Evolutionary conservation across 2,888 invertebrate species (phyloP).

Genomic region (Trachelus stipa): DNA sequence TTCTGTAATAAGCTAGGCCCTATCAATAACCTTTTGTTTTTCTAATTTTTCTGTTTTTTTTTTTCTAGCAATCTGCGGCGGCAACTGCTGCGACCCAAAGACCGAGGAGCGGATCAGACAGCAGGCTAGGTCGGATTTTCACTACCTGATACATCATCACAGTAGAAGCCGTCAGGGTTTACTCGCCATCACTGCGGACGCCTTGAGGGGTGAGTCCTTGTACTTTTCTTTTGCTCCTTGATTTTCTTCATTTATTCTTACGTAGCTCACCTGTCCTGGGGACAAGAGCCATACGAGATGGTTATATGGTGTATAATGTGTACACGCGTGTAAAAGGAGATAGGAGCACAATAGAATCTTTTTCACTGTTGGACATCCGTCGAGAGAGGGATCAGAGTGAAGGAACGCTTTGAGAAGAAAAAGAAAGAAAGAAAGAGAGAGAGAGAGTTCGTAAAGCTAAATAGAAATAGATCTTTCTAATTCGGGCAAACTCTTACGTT

Average conservation of each 20-base stretch:
- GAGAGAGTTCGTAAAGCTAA: constrained; percentile 23
- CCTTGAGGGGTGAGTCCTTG: constrained; percentile 77
- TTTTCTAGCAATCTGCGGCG: constrained; percentile 72
- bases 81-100: constrained; percentile 77
- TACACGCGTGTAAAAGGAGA: too few relatives aligned
- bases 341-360: too few relatives aligned
- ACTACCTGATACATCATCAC: constrained; percentile 76
- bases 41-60: constrained; percentile 33
- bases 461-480: constrained; percentile 35
- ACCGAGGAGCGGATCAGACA: constrained; percentile 73
- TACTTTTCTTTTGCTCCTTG: too few relatives aligned
- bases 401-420: not conserved
- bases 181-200: constrained; percentile 78
- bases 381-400: constrained; percentile 3
- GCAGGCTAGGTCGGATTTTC: constrained; percentile 75
- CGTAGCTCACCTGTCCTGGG: not conserved
- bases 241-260: constrained; percentile 15
- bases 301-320: too few relatives aligned
- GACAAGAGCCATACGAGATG: too few relatives aligned
- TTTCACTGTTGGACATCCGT: not conserved
- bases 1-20: constrained; percentile 34
- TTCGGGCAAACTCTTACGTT: constrained; percentile 26
- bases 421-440: not conserved
- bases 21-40: constrained; percentile 23
- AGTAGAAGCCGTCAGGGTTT: constrained; percentile 81